Evolutionary conservation across 1,140 invertebrate species (phyloP).

Genomic region (Lordiphosa stackelbergi): DNA sequence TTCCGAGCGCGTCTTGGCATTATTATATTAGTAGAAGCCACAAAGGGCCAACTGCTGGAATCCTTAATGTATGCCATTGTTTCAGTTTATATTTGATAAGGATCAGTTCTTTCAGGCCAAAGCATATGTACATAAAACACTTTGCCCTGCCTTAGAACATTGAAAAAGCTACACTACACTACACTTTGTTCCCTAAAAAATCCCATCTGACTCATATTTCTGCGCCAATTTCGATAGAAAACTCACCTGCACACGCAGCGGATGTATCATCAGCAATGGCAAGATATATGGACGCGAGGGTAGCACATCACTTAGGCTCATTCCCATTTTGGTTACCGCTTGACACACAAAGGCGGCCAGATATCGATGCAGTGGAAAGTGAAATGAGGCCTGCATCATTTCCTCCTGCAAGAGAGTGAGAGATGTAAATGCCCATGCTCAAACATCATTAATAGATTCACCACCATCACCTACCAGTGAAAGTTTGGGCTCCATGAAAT

Average conservation of each 20-base stretch:
- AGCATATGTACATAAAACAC: too few species aligned
- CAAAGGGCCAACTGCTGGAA: too few species aligned
- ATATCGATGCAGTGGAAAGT: conserved; percentile 96
- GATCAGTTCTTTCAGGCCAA: too few species aligned
- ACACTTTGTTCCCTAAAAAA: too few species aligned
- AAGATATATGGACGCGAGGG: conserved; percentile 86
- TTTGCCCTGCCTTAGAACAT: too few species aligned
- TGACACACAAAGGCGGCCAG: conserved; percentile 94
- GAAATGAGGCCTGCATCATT: conserved; percentile 93
- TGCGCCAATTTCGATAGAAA: not conserved
- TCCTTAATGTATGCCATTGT: too few species aligned
- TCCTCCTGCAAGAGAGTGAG: conserved; percentile 80
- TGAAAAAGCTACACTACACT: too few species aligned
- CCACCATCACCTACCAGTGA: conserved; percentile 76
- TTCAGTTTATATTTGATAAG: too few species aligned
- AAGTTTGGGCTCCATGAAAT: conserved; percentile 84
- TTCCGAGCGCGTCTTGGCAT: too few species aligned
- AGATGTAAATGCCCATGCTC: too few species aligned
- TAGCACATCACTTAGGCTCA: conserved; percentile 86
- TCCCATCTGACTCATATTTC: too few species aligned
- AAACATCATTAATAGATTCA: not conserved
- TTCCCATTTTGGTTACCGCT: conserved; percentile 89
- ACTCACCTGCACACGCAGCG: conserved; percentile 92
- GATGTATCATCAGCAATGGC: conserved; percentile 91
- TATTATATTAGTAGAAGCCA: too few species aligned